These are phyloP conservation scores for Yponomeuta cagnagella DNA, from an alignment of 2,888 invertebrate genomes.

Conservation along the genomic window DNA sequence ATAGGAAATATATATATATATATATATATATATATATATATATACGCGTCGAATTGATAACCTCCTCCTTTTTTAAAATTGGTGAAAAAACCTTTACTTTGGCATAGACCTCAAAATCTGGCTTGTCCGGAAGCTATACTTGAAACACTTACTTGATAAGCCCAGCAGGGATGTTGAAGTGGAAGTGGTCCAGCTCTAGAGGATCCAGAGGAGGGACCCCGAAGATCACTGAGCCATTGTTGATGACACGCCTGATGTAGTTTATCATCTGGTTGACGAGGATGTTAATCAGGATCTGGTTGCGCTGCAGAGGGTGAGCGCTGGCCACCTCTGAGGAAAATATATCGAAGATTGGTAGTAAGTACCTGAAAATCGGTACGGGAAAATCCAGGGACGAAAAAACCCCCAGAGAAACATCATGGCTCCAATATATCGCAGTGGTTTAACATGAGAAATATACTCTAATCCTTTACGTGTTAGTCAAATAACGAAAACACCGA, in stretches of 20 bases:
- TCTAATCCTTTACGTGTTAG: no score
- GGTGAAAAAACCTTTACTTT: neutral
- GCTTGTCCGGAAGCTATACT: neutral
- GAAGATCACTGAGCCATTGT: conserved; percentile 43
- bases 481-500: no score
- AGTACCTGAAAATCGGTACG: no score
- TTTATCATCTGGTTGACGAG: conserved; percentile 46
- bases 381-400: neutral
- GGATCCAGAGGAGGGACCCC: conserved; percentile 54
- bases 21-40: no score
- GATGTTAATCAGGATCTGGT: conserved; percentile 25
- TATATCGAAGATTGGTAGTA: neutral
- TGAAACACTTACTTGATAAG: conserved; percentile 47
- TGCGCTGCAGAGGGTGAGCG: neutral
- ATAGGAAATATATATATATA: no score
- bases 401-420: neutral
- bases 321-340: neutral
- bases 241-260: conserved; percentile 44
- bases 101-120: neutral
- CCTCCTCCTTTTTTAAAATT: no score
- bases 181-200: conserved; percentile 35
- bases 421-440: no score
- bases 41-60: no score
- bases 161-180: conserved; percentile 44
- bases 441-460: no score